Evolutionary conservation across 2,113 vertebrate species (phyloP), one percentile per base, ranked within the genome.

Genomic region (Phalacrocorax carbo): DNA sequence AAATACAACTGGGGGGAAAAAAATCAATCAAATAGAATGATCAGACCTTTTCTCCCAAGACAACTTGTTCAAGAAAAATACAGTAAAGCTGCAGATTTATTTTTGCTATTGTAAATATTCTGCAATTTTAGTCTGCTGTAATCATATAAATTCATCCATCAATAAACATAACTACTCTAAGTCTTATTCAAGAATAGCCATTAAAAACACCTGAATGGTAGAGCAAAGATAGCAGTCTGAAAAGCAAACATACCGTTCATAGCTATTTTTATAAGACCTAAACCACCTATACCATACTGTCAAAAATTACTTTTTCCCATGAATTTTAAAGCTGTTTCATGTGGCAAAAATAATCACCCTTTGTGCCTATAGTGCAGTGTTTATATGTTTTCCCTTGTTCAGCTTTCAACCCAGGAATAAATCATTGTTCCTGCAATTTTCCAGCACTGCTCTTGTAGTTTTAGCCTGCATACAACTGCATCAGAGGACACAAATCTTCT

Each of bases 261-360:
- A 68, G 83, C 54, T 81, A 48, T 81, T 95, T 93, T 81, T 71
- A 21, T 48, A 91, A 84, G 36, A 61, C 60, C 64, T 71, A 80
- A 95, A 82, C 61, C 34, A 78, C 71, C 69, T 75, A 30, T 62
- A 86, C 42, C 23, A 52, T 70, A 38, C 17, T 70, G 68, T 86
- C 85, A 90, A 91, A 88, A 86, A 90, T 65, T 34, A 88, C 82
- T 83, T 96, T 94, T 86, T 32, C 77, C 42, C 42, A 84, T 86
- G 61, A 95, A 87, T 94, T 94, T 91, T 57, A 61, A 81, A 94
- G 57, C 40, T 62, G 15, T 61, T 84, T 82, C 29, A n/a, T 25
- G 81, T 71, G 85, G 85, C 88, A 96, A 95, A 94, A 93, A 92
- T 91, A 91, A 96, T 95, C 91, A 92, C 44, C 40, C 71, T 95